Base-by-base conservation (phyloP, 2,113 vertebrate species). In the Ondatra zibethicus region DNA sequence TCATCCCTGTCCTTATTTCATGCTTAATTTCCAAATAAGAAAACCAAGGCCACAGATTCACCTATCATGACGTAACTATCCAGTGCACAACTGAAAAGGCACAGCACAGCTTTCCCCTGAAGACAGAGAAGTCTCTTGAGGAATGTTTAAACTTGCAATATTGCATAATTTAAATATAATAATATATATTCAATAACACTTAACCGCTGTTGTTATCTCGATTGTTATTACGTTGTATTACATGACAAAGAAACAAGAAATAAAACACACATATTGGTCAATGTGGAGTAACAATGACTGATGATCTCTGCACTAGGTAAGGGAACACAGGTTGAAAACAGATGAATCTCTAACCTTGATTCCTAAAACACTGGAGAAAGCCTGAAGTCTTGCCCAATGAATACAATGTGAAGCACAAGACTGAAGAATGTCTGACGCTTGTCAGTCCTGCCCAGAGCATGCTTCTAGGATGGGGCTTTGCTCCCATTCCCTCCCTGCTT, bases 401-500 rank as follows among this genome's bases (percentile, higher is more conserved):
- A 9, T 39, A 52, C 14, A 23, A 1, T 31, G 19, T 42, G 42
- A 80, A 63, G 36, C 3, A 33, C 25, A 75, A 36, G 12, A 47
- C 52, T 16, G 23, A 65, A 6, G 42, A 21, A 5, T n/a, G n/a
- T 13, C 42, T 58, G 33, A 33, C 5, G 1, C 42, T 14, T 17
- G 12, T 25, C 55, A 55, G 7, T 72, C 81, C 36, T 2, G 3
- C 5, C 7, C 14, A 13, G 33, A 4, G 12, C 4, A 10, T 13
- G 31, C 19, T 47, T n/a, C 27, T 23, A 11, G 12, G 14, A 39
- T 2, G 4, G 36, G 7, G 13, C 50, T 33, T 61, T 47, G 27
- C 12, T 11, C 70, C 8, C 1, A 8, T 36, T 29, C 4, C 10
- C 27, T 13, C 4, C 33, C 1, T 52, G 8, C 1, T 45, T 16